Percentiles rank a stretch among this genome's conserved stretches.
These are phyloP conservation scores for Gymnosoma rotundatum DNA, from an alignment of 2,888 invertebrate species.

Conservation along the genomic window DNA sequence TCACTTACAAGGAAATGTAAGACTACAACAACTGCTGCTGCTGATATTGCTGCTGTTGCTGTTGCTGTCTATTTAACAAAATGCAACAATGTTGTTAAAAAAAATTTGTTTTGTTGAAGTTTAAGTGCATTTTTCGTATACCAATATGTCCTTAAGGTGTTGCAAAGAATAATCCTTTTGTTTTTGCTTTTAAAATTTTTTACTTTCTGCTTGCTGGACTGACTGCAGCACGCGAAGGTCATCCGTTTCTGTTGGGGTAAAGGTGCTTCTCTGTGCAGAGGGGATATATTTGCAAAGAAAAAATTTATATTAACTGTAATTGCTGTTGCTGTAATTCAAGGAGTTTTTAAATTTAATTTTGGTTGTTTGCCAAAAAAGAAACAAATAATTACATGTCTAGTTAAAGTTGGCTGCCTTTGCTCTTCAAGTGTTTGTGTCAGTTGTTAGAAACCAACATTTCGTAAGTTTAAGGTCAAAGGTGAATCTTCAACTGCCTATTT, in stretches of 20 bases:
- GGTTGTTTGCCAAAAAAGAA: slow-evolving; percentile 59
- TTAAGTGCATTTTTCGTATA: slow-evolving; percentile 60
- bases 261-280: background rate
- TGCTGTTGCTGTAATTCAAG: slow-evolving; percentile 17
- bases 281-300: slow-evolving; percentile 18
- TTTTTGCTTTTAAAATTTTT: slow-evolving; percentile 12
- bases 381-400: slow-evolving; percentile 48
- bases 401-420: slow-evolving; percentile 22
- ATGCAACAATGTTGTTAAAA: slow-evolving; percentile 49
- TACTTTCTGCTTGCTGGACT: slow-evolving; percentile 53
- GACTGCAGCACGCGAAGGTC: slow-evolving; percentile 68
- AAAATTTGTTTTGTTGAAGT: background rate
- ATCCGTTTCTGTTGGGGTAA: background rate
- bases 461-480: slow-evolving; percentile 60
- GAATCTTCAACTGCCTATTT: slow-evolving; percentile 25
- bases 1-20: slow-evolving; percentile 15
- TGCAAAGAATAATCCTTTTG: slow-evolving; percentile 61
- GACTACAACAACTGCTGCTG: background rate
- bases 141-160: slow-evolving; percentile 70
- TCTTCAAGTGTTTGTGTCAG: background rate
- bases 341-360: slow-evolving; percentile 35
- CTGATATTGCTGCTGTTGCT: slow-evolving; percentile 11
- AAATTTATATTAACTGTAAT: slow-evolving; percentile 17
- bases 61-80: slow-evolving; percentile 33
- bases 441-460: slow-evolving; percentile 26